Evolutionary conservation across 2,888 invertebrate species (phyloP).

Genomic region (Agonopterix subpropinquella): DNA sequence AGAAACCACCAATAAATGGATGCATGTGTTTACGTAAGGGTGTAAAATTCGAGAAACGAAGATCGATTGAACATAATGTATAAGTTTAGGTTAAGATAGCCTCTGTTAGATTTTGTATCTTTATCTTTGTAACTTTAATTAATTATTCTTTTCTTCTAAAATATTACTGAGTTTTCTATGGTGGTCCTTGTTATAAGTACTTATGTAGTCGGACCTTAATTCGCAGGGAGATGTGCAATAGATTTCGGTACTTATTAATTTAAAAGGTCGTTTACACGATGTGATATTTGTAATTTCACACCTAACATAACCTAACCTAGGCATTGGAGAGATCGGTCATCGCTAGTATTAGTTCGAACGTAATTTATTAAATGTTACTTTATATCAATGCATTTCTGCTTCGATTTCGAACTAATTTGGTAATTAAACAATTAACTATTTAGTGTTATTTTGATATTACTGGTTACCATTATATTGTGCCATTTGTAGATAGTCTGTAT

Average conservation of each 20-base stretch:
- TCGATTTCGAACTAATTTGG: constrained; percentile 28
- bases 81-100: constrained; percentile 26
- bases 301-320: constrained; percentile 56
- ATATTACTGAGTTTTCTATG: constrained; percentile 11
- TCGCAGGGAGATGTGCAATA: constrained; percentile 9
- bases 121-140: constrained; percentile 17
- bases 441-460: not conserved
- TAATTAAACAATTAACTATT: constrained; percentile 15
- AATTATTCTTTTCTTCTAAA: constrained; percentile 29
- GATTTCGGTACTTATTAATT: constrained; percentile 8
- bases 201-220: constrained; percentile 17
- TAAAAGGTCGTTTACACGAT: constrained; percentile 23
- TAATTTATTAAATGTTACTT: constrained; percentile 15
- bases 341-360: constrained; percentile 36
- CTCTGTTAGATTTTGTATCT: constrained; percentile 22
- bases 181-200: constrained; percentile 38
- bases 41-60: constrained; percentile 30
- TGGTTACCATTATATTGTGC: not conserved
- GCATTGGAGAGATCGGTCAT: constrained; percentile 33
- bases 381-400: constrained; percentile 48
- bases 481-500: constrained; percentile 1
- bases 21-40: constrained; percentile 17
- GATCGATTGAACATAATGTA: constrained; percentile 29
- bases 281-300: constrained; percentile 34
- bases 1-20: constrained; percentile 14